Conservation (phyloP, 2,113 vertebrate genomes). For the Vombatus ursinus region DNA sequence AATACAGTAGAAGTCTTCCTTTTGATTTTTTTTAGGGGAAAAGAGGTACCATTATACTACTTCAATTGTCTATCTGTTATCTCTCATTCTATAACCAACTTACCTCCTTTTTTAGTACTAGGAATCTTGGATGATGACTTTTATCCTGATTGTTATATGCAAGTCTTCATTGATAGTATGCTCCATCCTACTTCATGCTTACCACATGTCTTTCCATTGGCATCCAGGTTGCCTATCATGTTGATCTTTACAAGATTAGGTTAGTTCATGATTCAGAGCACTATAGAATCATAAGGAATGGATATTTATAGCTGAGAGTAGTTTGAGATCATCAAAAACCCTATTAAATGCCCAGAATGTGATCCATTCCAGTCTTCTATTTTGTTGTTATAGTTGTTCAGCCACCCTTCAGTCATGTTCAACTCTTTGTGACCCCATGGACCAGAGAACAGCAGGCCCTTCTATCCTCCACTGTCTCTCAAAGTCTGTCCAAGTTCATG, state of each 20-base stretch:
- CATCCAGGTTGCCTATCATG: not conserved
- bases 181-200: not conserved
- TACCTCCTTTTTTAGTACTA: not conserved
- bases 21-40: not conserved
- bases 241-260: not conserved
- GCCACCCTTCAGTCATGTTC: too few relatives aligned
- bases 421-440: too few relatives aligned
- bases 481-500: too few relatives aligned
- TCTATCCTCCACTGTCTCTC: too few relatives aligned
- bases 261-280: not conserved
- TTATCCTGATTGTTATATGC: not conserved
- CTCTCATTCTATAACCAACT: not conserved
- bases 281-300: not conserved
- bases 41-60: not conserved
- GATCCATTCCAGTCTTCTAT: not conserved
- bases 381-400: too few relatives aligned
- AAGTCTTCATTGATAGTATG: not conserved
- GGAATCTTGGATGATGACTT: not conserved
- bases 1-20: not conserved
- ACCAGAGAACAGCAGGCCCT: too few relatives aligned
- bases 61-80: not conserved
- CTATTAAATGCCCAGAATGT: not conserved
- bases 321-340: not conserved
- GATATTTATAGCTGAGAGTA: not conserved
- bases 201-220: not conserved